A percentile compares a stretch with the other conserved stretches of the same genome.
Evolutionary conservation across 2,888 invertebrate species (phyloP).

Genomic region (Hemaris fuciformis): DNA sequence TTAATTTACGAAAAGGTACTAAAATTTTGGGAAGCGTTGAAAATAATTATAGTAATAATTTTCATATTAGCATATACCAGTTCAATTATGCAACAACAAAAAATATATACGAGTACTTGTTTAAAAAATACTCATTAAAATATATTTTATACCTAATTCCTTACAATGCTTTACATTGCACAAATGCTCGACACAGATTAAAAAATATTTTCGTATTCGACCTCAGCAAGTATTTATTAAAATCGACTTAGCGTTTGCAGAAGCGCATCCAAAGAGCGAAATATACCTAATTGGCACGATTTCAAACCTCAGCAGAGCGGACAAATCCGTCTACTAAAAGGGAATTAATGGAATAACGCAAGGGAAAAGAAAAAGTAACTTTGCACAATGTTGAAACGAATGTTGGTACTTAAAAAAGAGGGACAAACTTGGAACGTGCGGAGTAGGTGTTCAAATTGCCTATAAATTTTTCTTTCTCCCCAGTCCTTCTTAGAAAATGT

Average conservation of each 20-base stretch:
- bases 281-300: not conserved
- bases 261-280: not conserved
- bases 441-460: conserved; percentile 32
- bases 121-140: no score
- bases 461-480: conserved; percentile 30
- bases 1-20: no score
- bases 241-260: not conserved
- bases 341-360: conserved; percentile 27
- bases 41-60: no score
- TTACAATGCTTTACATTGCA: no score
- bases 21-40: no score
- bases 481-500: not conserved
- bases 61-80: no score
- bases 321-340: not conserved
- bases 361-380: conserved; percentile 21
- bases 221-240: not conserved
- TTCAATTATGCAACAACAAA: no score
- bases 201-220: not conserved
- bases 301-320: not conserved
- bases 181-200: no score
- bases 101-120: no score
- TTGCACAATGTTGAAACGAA: conserved; percentile 14
- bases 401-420: conserved; percentile 27
- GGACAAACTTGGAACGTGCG: conserved; percentile 28
- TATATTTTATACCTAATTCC: no score